Evolutionary conservation across 2,797 vertebrate genomes (phyloP), one percentile per base, ranked within the genome.

Genomic region (Onychomys torridus): DNA sequence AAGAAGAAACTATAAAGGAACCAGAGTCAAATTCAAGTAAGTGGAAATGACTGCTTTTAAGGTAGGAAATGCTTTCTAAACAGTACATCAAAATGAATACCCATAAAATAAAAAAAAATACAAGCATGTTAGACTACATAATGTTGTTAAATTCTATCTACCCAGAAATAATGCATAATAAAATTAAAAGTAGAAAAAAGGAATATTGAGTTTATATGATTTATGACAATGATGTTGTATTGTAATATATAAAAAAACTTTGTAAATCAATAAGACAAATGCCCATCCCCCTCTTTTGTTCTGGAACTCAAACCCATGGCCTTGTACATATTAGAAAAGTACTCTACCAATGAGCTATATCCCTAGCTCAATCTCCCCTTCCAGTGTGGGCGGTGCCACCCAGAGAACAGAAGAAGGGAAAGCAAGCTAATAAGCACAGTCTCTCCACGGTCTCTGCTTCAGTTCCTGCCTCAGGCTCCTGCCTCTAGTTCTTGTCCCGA

Each of bases 121-220:
- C 8, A 55, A 5, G 29, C 6, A 16, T 61, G 25, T 61, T 40
- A 61, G n/a, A 40, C 37, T 82, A 65, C 29, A 32, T 65, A 82
- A 40, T 40, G 19, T 27, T 43, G 5, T 65, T 84, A 46, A 46
- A 46, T 32, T 46, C 27, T 49, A 69, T 52, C 83, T 52, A 86
- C 21, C 55, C 91, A 86, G n/a, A 93, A 91, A 85, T 67, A 85
- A 93, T 86, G 5, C 16, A 94, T 34, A 81, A 61, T 75, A 92
- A 57, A 85, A 61, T 63, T 57, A 69, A 91, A 93, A 76, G 34
- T 63, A 81, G 34, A 52, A 73, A 92, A 73, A 77, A 88, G 71
- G 63, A 90, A 69, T 78, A 71, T 43, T 71, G 77, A 43, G 14
- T 82, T 92, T 93, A 17, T n/a, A 63, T 71, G 59, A 81, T 59